Evolutionary conservation across 2,113 vertebrate species (phyloP).

Genomic region (Chaetops frenatus): DNA sequence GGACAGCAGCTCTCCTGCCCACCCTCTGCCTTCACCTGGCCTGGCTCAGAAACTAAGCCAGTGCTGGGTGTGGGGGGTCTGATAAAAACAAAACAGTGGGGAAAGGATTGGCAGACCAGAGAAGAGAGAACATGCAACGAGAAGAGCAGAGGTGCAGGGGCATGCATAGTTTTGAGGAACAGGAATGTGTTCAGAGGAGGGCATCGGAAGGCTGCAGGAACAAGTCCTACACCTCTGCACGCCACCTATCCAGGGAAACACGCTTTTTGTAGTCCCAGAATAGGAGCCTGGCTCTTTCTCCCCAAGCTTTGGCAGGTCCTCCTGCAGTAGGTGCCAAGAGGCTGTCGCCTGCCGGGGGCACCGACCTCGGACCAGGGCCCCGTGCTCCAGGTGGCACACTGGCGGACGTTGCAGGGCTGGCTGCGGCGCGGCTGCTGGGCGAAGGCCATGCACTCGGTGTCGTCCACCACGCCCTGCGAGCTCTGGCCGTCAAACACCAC

Average conservation of each 20-base stretch:
- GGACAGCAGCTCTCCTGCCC: background rate
- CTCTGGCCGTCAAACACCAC: slow-evolving; percentile 69
- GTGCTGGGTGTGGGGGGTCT: background rate
- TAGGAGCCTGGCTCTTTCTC: background rate
- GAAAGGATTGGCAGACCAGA: background rate
- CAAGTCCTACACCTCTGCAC: background rate
- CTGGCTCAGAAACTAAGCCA: background rate
- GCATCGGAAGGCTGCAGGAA: background rate
- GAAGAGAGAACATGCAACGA: background rate
- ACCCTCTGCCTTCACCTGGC: accelerated
- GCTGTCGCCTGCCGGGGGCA: background rate
- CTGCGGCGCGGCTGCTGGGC: slow-evolving; percentile 71
- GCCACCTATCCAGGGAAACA: background rate
- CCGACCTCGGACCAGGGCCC: slow-evolving; percentile 83
- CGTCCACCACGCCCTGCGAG: slow-evolving; percentile 72
- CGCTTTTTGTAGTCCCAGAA: background rate
- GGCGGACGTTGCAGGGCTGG: slow-evolving; percentile 83
- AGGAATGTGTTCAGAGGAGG: background rate
- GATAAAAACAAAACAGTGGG: background rate
- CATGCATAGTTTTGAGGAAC: background rate
- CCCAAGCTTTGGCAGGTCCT: background rate
- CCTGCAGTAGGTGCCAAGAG: too few relatives aligned
- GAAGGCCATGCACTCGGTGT: slow-evolving; percentile 74
- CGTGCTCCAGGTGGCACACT: slow-evolving; percentile 74
- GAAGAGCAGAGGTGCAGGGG: background rate